Conservation (phyloP, 2,888 invertebrate species). For the Margaritifera margaritifera region DNA sequence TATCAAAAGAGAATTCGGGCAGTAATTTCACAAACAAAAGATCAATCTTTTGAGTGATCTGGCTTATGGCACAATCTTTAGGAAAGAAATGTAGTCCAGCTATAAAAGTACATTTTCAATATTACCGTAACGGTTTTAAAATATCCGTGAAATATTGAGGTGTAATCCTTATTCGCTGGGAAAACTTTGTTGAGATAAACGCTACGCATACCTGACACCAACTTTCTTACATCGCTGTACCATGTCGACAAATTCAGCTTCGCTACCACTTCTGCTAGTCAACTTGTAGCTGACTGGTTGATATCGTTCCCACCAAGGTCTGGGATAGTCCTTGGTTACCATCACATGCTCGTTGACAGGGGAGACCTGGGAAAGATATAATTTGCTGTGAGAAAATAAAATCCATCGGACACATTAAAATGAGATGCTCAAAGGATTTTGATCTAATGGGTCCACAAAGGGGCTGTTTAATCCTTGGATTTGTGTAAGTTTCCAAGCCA, state of each 20-base stretch:
- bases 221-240: constrained; percentile 62
- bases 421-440: no score
- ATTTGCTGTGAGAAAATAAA: background rate
- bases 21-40: background rate
- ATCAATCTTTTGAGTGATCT: no score
- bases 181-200: background rate
- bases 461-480: no score
- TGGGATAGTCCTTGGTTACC: constrained; percentile 42
- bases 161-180: no score
- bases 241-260: constrained; percentile 64
- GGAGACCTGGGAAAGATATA: constrained; percentile 48
- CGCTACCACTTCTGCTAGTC: constrained; percentile 59
- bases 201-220: constrained; percentile 58
- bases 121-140: no score
- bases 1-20: background rate
- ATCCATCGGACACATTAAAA: no score
- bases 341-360: constrained; percentile 65
- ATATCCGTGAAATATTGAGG: no score
- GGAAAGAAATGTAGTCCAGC: no score
- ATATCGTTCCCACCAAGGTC: constrained; percentile 70
- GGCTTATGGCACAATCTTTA: no score
- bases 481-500: no score
- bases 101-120: no score
- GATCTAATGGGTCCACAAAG: no score
- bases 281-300: constrained; percentile 69